Base-by-base conservation (phyloP, 2,113 vertebrate species). In the Nothobranchius furzeri region DNA sequence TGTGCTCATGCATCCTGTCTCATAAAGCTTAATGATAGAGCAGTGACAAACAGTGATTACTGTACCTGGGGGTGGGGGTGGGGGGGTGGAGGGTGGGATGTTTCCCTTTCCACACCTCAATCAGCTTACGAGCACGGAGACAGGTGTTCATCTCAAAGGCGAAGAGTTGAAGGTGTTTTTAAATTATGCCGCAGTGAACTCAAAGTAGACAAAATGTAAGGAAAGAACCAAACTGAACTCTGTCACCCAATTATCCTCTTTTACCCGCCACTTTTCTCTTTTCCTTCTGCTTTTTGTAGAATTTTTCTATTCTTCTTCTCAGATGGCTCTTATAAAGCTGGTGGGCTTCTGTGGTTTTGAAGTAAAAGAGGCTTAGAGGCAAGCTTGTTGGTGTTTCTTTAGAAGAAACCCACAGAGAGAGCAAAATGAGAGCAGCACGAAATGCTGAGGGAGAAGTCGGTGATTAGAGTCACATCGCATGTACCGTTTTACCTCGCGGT, bases 11-110 rank as follows among this genome's bases (percentile, higher is more conserved):
- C 78, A 83, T 92, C 89, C 90, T 89, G 87, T 70, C 85, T 90
- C 89, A 86, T 91, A 89, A 90, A 88, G 72, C 78, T 64, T 89
- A 89, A 92, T 92, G 85, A 91, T 67, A 89, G 89, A 86, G 88
- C 64, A 40, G 66, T 15, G 72, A 73, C 81, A 78, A 83, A 88
- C 85, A 78, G 83, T 87, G 85, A 91, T 91, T 91, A 89, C 57
- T 53, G 68, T 69, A 80, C 83, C 64, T n/a, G n/a, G n/a, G n/a
- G n/a, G n/a, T n/a, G n/a, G n/a, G n/a, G n/a, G n/a, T n/a, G n/a
- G n/a, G n/a, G n/a, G n/a, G n/a, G n/a, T n/a, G n/a, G n/a, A n/a
- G n/a, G n/a, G n/a, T n/a, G 35, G 15, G 59, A 56, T 17, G 30
- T 70, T 81, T 76, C 68, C 30, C 82, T 69, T 54, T 76, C 49